Base-by-base conservation (phyloP, 2,888 invertebrate genomes). In the Drosophila sordidula region DNA sequence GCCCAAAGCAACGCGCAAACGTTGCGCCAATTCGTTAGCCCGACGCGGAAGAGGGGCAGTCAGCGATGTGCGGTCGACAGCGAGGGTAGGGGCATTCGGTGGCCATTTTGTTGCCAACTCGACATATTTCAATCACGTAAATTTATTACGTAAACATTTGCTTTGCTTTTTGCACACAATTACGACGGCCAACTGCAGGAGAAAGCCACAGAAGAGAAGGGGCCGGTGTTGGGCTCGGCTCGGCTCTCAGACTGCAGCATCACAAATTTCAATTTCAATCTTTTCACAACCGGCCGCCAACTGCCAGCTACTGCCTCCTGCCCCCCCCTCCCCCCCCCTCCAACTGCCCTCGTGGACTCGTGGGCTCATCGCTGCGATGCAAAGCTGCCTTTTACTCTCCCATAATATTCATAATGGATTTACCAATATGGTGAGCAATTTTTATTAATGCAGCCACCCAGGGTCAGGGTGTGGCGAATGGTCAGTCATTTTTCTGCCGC, bases 41-140 rank as follows among this genome's bases (percentile, higher is more conserved):
- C 64, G 72, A 70, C 64, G 26, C 25, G 41, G 42, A n/a, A n/a
- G 22, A 25, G 51, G 11, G 22, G 14, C 18, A 16, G 52, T 38
- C 36, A 42, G 12, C n/a, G 45, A 29, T n/a, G 68, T 16, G 39
- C 25, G 12, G 18, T 3, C 11, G 50, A 8, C 29, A 29, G 9
- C 29, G 14, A 12, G 14, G 39, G 18, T 26, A 29, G 64, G 56
- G 46, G 59, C 62, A 63, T 68, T 62, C 63, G 65, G 64, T 72
- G 83, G 80, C 75, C 79, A 85, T 87, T 87, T 86, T 89, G 85
- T 80, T 87, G 89, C 79, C 89, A 89, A 86, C 89, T 89, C 89
- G 82, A 89, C 90, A 90, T 90, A 91, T 90, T 90, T 91, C 90
- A 90, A 90, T 90, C 91, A 91, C 90, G 90, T 88, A 90, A 91